phyloP scores from a whole-genome alignment of 2,888 invertebrate genomes.

The Andrena bucephala region DNA sequence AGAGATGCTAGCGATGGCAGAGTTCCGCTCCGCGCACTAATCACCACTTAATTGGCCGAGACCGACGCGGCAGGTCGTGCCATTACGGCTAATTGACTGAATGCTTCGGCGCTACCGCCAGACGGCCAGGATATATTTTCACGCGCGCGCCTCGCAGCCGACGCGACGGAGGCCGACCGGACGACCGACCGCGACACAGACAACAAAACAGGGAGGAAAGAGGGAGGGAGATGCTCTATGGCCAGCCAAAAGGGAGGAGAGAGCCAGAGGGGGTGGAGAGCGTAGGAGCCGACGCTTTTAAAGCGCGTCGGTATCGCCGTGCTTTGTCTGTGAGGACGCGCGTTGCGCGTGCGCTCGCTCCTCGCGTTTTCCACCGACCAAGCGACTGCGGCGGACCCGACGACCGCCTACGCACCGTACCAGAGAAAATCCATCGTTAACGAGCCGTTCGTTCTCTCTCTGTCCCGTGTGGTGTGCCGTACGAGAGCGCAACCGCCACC shows the following conservation, averaged over 20 bases:
- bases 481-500: constrained; percentile 39
- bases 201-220: background rate
- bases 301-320: constrained; percentile 57
- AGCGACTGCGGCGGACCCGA: constrained; percentile 43
- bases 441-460: constrained; percentile 48
- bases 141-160: constrained; percentile 62
- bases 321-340: constrained; percentile 50
- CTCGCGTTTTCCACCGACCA: constrained; percentile 35
- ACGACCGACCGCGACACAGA: constrained; percentile 3
- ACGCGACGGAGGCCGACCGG: constrained; percentile 4
- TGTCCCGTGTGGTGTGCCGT: constrained; percentile 57
- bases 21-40: constrained; percentile 74
- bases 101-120: constrained; percentile 71
- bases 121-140: constrained; percentile 70
- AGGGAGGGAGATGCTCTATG: background rate
- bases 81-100: constrained; percentile 78
- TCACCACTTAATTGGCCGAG: constrained; percentile 78
- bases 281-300: constrained; percentile 52
- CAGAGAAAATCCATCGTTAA: constrained; percentile 68
- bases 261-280: background rate
- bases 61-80: constrained; percentile 76
- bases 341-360: constrained; percentile 61
- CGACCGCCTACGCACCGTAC: constrained; percentile 53
- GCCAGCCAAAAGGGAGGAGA: background rate
- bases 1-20: constrained; percentile 45